Evolutionary conservation across 2,113 vertebrate genomes (phyloP), one percentile per base, ranked within the genome.

Genomic region (Ageneiosus marmoratus): DNA sequence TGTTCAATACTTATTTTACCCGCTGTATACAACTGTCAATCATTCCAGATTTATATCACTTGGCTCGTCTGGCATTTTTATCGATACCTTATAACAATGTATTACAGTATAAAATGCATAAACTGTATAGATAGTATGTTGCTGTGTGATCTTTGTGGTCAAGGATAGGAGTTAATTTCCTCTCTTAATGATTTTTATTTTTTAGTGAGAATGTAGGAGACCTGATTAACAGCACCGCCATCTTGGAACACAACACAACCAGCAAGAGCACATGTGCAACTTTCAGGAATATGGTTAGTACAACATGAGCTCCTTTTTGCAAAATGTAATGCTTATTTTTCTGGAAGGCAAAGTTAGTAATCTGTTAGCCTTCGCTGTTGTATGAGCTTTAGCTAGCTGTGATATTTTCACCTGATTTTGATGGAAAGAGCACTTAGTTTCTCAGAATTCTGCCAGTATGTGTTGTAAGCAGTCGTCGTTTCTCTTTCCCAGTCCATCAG

Each of bases 221-320:
- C 84, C 95, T 99, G 83, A 91, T 97, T 90, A 98, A 98, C 91
- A 97, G 96, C 53, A 91, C 91, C 0, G 96, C 97, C 60, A 90
- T 96, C 44, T 90, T 99, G 77, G 98, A 99, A 88, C 96, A 95
- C 92, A 97, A 96, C 89, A 89, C 94, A 37, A 63, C 95, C 53
- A 96, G 89, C 2, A 96, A 94, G 89, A 95, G 92, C 90, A 97
- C 96, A 32, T 95, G 95, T 0, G 96, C 97, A 72, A 93, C 94
- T 82, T 99, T 99, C 92, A 97, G 97, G 89, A 99, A 98, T 0
- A 96, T 98, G 96, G 98, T 99, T 84, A 16, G 82, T 83, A 77
- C 32, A 18, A 5, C 2, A 29, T 9, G 24, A 79, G 32, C 58
- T 53, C 2, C 15, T 29, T 29, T 18, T 29, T 32, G 2, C 27